These are phyloP conservation scores for Tenodera sinensis DNA, from an alignment of 2,888 invertebrate genomes.

Conservation along the genomic window DNA sequence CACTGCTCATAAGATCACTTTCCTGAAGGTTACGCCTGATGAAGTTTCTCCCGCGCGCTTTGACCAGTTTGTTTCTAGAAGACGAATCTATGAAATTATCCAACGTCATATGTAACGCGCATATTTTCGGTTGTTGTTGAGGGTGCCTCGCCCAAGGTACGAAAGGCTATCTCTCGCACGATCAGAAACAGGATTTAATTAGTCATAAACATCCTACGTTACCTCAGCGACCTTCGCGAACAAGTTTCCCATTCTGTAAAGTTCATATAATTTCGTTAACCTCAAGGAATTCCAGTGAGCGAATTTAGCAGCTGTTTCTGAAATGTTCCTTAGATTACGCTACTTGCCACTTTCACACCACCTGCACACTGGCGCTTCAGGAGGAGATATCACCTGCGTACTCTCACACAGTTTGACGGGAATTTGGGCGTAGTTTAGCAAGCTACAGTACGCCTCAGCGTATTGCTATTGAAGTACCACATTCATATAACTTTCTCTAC, in stretches of 20 bases:
- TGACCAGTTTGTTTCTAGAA: no score
- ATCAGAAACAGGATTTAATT: neutral
- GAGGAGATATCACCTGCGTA: no score
- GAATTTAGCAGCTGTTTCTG: neutral
- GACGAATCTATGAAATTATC: no score
- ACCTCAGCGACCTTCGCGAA: neutral
- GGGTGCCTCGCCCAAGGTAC: neutral
- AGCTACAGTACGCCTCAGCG: no score
- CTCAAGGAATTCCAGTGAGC: neutral
- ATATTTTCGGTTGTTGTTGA: neutral
- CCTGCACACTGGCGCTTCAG: neutral
- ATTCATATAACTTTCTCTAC: no score
- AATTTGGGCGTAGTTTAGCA: no score
- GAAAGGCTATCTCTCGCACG: neutral
- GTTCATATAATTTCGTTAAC: neutral
- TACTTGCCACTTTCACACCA: neutral
- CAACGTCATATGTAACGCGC: neutral
- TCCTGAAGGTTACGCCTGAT: no score
- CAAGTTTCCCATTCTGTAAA: neutral
- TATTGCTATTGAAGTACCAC: no score
- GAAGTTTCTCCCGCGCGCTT: no score
- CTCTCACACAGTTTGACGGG: no score
- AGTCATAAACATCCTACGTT: neutral
- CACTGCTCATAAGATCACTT: no score
- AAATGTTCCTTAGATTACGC: neutral